Conservation (phyloP, 2,797 vertebrate genomes). For the Linurgus olivaceus region DNA sequence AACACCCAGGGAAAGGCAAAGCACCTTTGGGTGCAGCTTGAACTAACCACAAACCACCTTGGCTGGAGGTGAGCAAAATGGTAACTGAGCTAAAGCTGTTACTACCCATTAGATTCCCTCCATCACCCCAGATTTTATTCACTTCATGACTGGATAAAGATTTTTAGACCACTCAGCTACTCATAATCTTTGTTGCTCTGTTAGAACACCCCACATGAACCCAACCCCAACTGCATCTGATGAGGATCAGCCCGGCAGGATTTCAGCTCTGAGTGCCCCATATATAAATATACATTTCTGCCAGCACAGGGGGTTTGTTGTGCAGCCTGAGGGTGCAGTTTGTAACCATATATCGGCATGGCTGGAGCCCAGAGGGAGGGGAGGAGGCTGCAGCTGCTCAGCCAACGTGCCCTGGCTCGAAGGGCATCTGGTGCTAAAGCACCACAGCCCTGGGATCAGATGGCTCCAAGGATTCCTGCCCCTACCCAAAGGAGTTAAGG, state of each 20-base stretch:
- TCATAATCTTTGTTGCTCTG: not conserved
- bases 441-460: constrained; percentile 23
- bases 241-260: not conserved
- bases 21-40: not conserved
- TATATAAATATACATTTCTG: not conserved
- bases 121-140: not conserved
- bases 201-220: not conserved
- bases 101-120: not conserved
- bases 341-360: not conserved
- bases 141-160: not conserved
- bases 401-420: constrained; percentile 47
- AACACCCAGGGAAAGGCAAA: not conserved
- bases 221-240: not conserved
- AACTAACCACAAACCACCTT: not conserved
- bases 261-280: not conserved
- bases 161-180: not conserved
- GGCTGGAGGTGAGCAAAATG: rapidly evolving
- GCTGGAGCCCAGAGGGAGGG: not conserved
- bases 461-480: not conserved
- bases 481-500: not conserved
- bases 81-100: not conserved
- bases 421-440: constrained; percentile 46
- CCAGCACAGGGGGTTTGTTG: not conserved
- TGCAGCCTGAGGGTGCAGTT: not conserved
- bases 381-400: constrained; percentile 50